phyloP scores from a whole-genome alignment of 92 coral and sea anemone genomes.

The Virgularia gustaviana region DNA sequence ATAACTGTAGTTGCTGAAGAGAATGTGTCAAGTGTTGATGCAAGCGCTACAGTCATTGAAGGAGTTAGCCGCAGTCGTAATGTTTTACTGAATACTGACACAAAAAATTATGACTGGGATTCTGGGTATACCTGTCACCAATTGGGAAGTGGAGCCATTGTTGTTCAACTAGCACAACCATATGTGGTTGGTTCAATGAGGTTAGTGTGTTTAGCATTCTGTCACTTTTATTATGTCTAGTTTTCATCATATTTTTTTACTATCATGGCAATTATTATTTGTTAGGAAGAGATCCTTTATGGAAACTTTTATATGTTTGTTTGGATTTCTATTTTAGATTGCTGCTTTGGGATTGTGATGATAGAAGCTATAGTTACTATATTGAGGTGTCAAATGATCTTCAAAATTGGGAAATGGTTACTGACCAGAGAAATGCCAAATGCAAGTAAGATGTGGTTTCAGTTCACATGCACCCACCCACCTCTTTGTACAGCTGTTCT shows the following conservation, averaged over 20 bases:
- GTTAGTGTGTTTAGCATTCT: conserved; percentile 37
- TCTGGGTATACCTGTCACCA: conserved; percentile 98
- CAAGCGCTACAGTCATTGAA: conserved; percentile 90
- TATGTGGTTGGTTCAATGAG: conserved; percentile 69
- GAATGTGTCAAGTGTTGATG: conserved; percentile 70
- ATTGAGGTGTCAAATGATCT: conserved; percentile 91
- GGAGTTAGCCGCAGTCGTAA: conserved; percentile 99
- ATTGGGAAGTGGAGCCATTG: conserved; percentile 95
- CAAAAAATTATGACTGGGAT: conserved; percentile 88
- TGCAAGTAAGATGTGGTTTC: conserved; percentile 60
- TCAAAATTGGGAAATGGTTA: conserved; percentile 72
- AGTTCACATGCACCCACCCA: not conserved
- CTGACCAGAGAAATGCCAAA: conserved; percentile 72
- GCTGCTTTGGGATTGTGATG: conserved; percentile 98
- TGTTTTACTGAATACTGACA: conserved; percentile 85
- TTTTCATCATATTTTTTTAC: not conserved
- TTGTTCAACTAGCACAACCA: conserved; percentile 90
- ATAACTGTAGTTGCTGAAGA: conserved; percentile 83
- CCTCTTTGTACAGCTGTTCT: too few species aligned
- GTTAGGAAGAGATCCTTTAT: not conserved
- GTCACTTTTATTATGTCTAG: not conserved
- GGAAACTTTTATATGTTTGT: not conserved
- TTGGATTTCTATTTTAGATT: conserved; percentile 48
- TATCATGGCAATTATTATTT: not conserved
- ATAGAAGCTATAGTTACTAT: conserved; percentile 80